A percentile compares a stretch with the other conserved stretches of the same genome.
Evolutionary conservation across 2,113 vertebrate genomes (phyloP).

Genomic region (Dendrocopos noguchii): DNA sequence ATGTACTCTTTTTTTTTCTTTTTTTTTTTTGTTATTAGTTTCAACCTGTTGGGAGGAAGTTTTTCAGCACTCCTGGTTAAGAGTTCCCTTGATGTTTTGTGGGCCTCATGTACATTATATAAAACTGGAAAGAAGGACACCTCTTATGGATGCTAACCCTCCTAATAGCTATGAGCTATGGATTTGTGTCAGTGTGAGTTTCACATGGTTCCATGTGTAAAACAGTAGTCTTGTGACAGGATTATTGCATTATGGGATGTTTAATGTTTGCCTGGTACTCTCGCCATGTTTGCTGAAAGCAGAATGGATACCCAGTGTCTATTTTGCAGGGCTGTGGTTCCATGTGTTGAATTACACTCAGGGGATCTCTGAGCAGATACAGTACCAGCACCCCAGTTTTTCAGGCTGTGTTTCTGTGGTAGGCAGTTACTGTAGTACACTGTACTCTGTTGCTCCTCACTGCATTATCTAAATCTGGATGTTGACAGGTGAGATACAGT

Average conservation of each 20-base stretch:
- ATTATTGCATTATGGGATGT: background rate
- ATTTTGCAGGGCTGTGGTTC: background rate
- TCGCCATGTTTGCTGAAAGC: background rate
- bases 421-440: background rate
- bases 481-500: background rate
- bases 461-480: background rate
- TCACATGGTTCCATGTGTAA: background rate
- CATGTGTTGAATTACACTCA: background rate
- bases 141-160: background rate
- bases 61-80: background rate
- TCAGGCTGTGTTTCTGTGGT: background rate
- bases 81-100: background rate
- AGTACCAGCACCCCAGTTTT: background rate
- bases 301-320: background rate
- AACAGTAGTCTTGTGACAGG: background rate
- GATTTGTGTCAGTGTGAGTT: background rate
- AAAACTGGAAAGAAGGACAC: background rate
- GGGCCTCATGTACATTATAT: background rate
- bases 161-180: background rate
- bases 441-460: background rate
- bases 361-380: background rate
- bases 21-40: slow-evolving; percentile 21
- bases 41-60: slow-evolving; percentile 23
- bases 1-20: slow-evolving; percentile 34
- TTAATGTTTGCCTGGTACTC: background rate